phyloP scores from a whole-genome alignment of 2,797 vertebrate species.

The Anguilla anguilla region DNA sequence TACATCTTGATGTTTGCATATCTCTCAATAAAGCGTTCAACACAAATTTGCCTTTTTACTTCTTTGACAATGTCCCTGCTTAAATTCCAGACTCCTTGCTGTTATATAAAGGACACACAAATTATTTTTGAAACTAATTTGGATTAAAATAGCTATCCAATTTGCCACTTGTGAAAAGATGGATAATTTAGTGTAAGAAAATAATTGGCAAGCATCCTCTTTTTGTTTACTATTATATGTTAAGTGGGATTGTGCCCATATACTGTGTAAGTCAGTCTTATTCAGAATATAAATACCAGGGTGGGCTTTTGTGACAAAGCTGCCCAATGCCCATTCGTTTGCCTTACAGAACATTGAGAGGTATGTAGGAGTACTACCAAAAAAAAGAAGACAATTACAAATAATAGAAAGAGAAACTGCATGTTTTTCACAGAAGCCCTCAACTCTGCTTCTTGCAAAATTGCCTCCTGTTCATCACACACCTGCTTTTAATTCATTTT shows the following conservation, averaged over 20 bases:
- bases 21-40: slow-evolving; percentile 61
- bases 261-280: background rate
- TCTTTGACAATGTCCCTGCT: background rate
- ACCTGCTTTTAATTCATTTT: too few species aligned
- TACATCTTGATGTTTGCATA: slow-evolving; percentile 44
- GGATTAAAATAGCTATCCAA: background rate
- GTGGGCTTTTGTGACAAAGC: background rate
- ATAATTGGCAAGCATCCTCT: background rate
- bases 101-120: background rate
- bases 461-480: too few species aligned
- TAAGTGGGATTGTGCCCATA: background rate
- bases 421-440: too few species aligned
- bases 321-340: background rate
- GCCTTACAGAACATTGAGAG: too few species aligned
- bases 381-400: too few species aligned
- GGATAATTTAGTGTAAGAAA: background rate
- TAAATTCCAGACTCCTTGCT: background rate
- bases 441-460: too few species aligned
- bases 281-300: slow-evolving; percentile 1
- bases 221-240: background rate
- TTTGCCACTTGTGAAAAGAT: background rate
- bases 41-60: slow-evolving; percentile 32
- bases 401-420: too few species aligned
- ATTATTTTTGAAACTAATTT: background rate
- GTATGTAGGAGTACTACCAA: too few species aligned